Evolutionary conservation across 2,888 invertebrate genomes (phyloP).

Genomic region (Cheilosia impressa): DNA sequence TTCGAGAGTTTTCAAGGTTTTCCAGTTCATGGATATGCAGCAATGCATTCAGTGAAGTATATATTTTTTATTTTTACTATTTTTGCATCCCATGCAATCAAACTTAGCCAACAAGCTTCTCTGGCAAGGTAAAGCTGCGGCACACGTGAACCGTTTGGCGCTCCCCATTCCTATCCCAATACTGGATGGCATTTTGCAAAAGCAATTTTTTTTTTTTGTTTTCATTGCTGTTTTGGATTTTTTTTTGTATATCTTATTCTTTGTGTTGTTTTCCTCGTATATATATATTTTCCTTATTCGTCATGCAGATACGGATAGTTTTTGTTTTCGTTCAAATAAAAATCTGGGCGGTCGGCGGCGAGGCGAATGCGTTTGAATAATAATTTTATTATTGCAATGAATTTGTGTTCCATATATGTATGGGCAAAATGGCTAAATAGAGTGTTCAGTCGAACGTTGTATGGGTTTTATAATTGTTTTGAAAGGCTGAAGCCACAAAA

Average conservation of each 20-base stretch:
- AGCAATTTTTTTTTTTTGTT: conserved; percentile 16
- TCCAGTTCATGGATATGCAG: conserved; percentile 82
- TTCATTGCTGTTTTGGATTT: conserved; percentile 17
- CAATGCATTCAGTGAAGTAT: conserved; percentile 45
- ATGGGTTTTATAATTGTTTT: conserved; percentile 14
- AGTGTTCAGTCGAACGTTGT: conserved; percentile 14
- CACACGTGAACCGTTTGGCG: conserved; percentile 65
- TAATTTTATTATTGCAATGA: conserved; percentile 55
- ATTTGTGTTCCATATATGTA: conserved; percentile 14
- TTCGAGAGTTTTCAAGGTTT: conserved; percentile 82
- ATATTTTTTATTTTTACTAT: conserved; percentile 31
- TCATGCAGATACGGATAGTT: conserved; percentile 62
- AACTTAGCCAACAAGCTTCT: conserved; percentile 73
- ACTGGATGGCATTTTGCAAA: conserved; percentile 64
- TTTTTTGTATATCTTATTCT: conserved; percentile 31
- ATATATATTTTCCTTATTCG: conserved; percentile 59
- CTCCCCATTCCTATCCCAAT: conserved; percentile 62
- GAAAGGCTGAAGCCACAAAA: not conserved
- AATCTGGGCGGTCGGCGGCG: not conserved
- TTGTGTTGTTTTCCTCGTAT: conserved; percentile 53
- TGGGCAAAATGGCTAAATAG: conserved; percentile 32
- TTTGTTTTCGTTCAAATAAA: conserved; percentile 15
- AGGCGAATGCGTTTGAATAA: conserved; percentile 58
- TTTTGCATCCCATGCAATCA: conserved; percentile 71
- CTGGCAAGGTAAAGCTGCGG: conserved; percentile 77